Percentiles rank a stretch among this genome's conserved stretches.
phyloP scores from a whole-genome alignment of 2,888 invertebrate genomes.

The Andrena camellia region DNA sequence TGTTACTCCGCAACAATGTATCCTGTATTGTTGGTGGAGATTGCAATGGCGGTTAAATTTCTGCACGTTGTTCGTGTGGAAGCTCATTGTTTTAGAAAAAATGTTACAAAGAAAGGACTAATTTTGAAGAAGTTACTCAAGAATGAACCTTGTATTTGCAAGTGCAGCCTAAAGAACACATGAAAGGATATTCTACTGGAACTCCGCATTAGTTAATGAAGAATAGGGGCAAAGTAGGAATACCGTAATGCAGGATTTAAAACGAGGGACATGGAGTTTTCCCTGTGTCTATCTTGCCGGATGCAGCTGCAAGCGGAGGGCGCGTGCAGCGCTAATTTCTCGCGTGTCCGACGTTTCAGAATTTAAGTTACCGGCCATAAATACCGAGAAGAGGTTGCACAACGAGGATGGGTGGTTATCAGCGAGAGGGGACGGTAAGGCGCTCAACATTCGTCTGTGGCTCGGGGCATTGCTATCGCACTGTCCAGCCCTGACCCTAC shows the following conservation, averaged over 20 bases:
- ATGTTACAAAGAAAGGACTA: too few relatives aligned
- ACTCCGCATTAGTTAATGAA: too few relatives aligned
- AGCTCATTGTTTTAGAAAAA: too few relatives aligned
- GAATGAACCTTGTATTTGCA: too few relatives aligned
- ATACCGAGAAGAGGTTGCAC: conserved; percentile 71
- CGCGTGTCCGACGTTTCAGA: conserved; percentile 69
- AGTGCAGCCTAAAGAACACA: too few relatives aligned
- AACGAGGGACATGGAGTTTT: conserved; percentile 10
- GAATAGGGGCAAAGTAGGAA: neutral
- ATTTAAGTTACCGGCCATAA: conserved; percentile 78
- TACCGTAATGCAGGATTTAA: conserved; percentile 3
- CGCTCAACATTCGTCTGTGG: conserved; percentile 76
- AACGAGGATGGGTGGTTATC: conserved; percentile 69
- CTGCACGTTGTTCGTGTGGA: too few relatives aligned
- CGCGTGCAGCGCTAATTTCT: conserved; percentile 66
- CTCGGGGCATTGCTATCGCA: conserved; percentile 79
- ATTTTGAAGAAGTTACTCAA: too few relatives aligned
- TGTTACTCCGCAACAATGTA: neutral
- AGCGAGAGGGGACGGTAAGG: conserved; percentile 70
- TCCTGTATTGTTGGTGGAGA: neutral
- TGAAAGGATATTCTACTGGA: too few relatives aligned
- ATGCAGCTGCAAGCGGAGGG: conserved; percentile 1
- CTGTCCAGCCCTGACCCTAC: conserved; percentile 78
- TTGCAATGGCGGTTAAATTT: too few relatives aligned
- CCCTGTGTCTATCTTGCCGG: conserved; percentile 32